These are phyloP conservation scores for Macroramphosus scolopax DNA, from an alignment of 2,797 vertebrate species.

Conservation along the genomic window DNA sequence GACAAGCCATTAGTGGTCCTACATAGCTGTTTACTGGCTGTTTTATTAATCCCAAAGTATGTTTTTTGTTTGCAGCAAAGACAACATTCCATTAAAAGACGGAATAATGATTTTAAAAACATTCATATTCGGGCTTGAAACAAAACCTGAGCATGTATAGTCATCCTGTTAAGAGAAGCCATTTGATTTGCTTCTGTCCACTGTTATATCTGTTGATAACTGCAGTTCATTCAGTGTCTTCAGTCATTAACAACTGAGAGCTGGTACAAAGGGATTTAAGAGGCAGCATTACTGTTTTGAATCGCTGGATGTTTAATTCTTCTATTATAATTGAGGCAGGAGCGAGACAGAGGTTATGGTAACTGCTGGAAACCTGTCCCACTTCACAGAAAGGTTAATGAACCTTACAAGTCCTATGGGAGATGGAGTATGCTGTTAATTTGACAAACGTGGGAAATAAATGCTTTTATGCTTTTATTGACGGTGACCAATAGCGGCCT, in stretches of 20 bases:
- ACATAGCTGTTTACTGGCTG: background rate
- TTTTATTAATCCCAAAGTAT: slow-evolving; percentile 1
- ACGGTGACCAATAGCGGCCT: slow-evolving; percentile 85
- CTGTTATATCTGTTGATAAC: slow-evolving; percentile 69
- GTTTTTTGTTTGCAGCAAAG: slow-evolving; percentile 22
- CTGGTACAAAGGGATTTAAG: slow-evolving; percentile 80
- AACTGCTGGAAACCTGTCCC: slow-evolving; percentile 84
- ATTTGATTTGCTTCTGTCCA: slow-evolving; percentile 66
- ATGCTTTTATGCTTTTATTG: slow-evolving; percentile 91
- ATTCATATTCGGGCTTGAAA: slow-evolving; percentile 32
- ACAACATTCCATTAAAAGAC: slow-evolving; percentile 11
- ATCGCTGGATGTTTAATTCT: slow-evolving; percentile 84
- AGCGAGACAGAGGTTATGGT: slow-evolving; percentile 83
- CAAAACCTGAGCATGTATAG: slow-evolving; percentile 30
- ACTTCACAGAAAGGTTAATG: slow-evolving; percentile 85
- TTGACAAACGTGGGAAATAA: slow-evolving; percentile 89
- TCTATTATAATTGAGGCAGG: slow-evolving; percentile 87
- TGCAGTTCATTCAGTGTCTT: slow-evolving; percentile 75
- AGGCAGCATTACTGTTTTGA: slow-evolving; percentile 79
- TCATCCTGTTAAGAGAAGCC: slow-evolving; percentile 54
- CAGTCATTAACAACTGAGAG: slow-evolving; percentile 79
- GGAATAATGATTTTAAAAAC: slow-evolving; percentile 36
- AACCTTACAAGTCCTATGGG: slow-evolving; percentile 86
- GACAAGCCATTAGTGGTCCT: slow-evolving; percentile 16
- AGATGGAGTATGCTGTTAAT: slow-evolving; percentile 88